Evolutionary conservation across 2,113 vertebrate genomes (phyloP).

Genomic region (Chrysochloris asiatica): DNA sequence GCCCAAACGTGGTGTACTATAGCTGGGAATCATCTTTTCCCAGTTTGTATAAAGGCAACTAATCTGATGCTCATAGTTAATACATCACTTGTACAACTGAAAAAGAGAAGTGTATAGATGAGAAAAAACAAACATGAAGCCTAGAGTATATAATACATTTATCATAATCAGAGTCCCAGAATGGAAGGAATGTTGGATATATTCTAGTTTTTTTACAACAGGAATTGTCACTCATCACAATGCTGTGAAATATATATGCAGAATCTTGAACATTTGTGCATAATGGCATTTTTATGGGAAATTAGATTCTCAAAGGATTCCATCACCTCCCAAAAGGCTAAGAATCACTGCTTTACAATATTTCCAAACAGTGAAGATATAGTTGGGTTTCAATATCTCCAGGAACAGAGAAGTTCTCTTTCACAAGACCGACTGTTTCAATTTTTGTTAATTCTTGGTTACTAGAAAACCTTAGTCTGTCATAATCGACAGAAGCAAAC

Average conservation of each 20-base stretch:
- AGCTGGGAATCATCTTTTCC: not conserved
- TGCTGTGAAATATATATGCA: not conserved
- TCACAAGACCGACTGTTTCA: too few species aligned
- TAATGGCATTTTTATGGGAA: not conserved
- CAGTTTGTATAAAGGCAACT: not conserved
- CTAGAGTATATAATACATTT: too few species aligned
- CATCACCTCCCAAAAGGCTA: not conserved
- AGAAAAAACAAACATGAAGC: too few species aligned
- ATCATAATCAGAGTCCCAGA: conserved; percentile 1
- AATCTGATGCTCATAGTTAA: not conserved
- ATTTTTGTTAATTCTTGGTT: not conserved
- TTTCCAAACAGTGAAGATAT: not conserved
- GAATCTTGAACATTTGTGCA: not conserved
- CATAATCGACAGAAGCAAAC: not conserved
- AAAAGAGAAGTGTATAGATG: too few species aligned
- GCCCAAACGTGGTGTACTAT: too few species aligned
- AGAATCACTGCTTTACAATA: not conserved
- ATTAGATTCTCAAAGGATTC: not conserved
- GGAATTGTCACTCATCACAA: not conserved
- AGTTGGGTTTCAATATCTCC: not conserved
- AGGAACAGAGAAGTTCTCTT: not conserved
- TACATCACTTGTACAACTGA: too few species aligned
- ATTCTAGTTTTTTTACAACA: not conserved
- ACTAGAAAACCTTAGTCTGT: not conserved
- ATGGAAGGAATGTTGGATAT: not conserved